Conservation (phyloP, 2,113 vertebrate species). For the Thamnophis sirtalis region DNA sequence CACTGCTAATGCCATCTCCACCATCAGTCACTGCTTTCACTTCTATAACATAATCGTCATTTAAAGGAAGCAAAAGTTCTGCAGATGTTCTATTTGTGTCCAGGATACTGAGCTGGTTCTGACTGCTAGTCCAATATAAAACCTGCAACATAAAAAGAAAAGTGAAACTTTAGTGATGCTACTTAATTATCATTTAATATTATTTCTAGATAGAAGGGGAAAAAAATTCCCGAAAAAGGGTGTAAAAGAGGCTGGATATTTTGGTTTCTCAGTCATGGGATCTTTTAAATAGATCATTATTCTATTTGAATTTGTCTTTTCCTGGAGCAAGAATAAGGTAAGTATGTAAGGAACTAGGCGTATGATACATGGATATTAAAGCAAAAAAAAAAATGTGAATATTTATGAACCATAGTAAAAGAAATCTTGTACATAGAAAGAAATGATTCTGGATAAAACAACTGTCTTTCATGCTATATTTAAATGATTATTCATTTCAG, state of each 20-base stretch:
- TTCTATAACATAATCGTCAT: slow-evolving; percentile 87
- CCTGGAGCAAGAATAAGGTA: neutral
- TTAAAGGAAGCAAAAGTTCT: slow-evolving; percentile 77
- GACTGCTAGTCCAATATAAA: slow-evolving; percentile 79
- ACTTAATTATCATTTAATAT: neutral
- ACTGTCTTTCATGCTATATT: neutral
- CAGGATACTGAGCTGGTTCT: slow-evolving; percentile 68
- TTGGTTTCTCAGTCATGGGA: neutral
- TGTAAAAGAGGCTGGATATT: neutral
- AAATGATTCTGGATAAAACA: neutral
- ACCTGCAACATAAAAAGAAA: slow-evolving; percentile 67
- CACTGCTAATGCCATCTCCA: slow-evolving; percentile 84
- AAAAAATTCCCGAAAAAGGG: rapidly evolving
- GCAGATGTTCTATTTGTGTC: slow-evolving; percentile 76
- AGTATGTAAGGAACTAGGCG: neutral
- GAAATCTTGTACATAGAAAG: neutral
- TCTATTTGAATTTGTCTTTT: neutral
- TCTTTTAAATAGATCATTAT: neutral
- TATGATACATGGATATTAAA: neutral
- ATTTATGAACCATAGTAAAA: neutral
- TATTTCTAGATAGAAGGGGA: neutral
- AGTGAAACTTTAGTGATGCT: rapidly evolving
- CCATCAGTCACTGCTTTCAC: slow-evolving; percentile 83
- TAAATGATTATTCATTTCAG: neutral
- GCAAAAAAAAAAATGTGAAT: neutral